Conservation (phyloP, 2,888 invertebrate genomes). For the Acanthopleura granulata region DNA sequence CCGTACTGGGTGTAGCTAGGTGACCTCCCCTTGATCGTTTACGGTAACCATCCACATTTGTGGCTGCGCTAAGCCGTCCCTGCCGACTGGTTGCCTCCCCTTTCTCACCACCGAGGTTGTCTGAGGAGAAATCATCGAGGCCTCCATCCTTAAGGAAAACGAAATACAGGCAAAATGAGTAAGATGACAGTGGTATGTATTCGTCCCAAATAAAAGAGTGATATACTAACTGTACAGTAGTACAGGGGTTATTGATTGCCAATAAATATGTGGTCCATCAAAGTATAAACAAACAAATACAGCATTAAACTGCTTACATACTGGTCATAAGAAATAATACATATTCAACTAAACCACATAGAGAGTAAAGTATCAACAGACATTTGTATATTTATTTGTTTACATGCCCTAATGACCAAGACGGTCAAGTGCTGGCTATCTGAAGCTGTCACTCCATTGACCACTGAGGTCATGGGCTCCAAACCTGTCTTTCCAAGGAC, state of each 20-base stretch:
- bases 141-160: background rate
- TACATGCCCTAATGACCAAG: too few relatives aligned
- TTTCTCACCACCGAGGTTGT: background rate
- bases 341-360: too few relatives aligned
- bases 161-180: background rate
- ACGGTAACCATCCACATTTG: background rate
- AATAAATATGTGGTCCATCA: background rate
- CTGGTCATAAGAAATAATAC: too few relatives aligned
- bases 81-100: slow-evolving; percentile 4
- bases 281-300: background rate
- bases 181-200: too few relatives aligned
- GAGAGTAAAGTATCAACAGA: too few relatives aligned
- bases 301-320: background rate
- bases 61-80: slow-evolving; percentile 3
- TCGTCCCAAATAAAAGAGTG: too few relatives aligned
- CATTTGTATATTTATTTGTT: too few relatives aligned
- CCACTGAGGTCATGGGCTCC: too few relatives aligned
- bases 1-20: slow-evolving; percentile 7
- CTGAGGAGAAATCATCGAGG: background rate
- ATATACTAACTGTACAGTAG: background rate
- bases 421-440: too few relatives aligned
- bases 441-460: too few relatives aligned
- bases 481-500: too few relatives aligned
- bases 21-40: background rate
- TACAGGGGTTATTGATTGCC: background rate